Evolutionary conservation across 2,797 vertebrate genomes (phyloP).

Genomic region (Tachyglossus aculeatus): DNA sequence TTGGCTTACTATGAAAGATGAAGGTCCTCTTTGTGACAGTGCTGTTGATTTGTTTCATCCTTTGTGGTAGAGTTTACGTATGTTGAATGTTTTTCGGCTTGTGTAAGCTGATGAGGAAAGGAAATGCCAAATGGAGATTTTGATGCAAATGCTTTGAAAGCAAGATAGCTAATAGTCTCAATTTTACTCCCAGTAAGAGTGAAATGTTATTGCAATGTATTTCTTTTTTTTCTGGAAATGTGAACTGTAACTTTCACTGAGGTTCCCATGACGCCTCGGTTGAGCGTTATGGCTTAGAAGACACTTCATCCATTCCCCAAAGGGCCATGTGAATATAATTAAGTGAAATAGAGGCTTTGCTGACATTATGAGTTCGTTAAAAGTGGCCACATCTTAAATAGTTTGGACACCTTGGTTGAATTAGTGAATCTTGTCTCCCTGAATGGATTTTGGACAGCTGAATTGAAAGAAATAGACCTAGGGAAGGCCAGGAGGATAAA

Average conservation of each 20-base stretch:
- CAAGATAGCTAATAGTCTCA: neutral
- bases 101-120: neutral
- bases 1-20: neutral
- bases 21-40: neutral
- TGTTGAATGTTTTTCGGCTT: neutral
- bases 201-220: neutral
- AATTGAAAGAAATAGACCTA: conserved; percentile 1
- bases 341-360: neutral
- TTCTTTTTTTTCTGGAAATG: neutral
- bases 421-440: neutral
- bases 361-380: too few species aligned
- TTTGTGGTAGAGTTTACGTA: neutral
- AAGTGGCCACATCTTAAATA: neutral
- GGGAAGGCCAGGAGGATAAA: conserved; percentile 3
- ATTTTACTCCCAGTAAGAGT: conserved; percentile 1
- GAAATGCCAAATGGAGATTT: conserved; percentile 20
- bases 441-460: conserved; percentile 6
- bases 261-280: too few species aligned
- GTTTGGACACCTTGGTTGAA: neutral
- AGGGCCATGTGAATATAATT: conserved; percentile 4
- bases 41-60: neutral
- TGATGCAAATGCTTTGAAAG: neutral
- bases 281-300: too few species aligned
- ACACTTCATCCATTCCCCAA: neutral
- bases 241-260: conserved; percentile 13